Evolutionary conservation across 1,140 invertebrate genomes (phyloP).

Genomic region (Drosophila busckii): DNA sequence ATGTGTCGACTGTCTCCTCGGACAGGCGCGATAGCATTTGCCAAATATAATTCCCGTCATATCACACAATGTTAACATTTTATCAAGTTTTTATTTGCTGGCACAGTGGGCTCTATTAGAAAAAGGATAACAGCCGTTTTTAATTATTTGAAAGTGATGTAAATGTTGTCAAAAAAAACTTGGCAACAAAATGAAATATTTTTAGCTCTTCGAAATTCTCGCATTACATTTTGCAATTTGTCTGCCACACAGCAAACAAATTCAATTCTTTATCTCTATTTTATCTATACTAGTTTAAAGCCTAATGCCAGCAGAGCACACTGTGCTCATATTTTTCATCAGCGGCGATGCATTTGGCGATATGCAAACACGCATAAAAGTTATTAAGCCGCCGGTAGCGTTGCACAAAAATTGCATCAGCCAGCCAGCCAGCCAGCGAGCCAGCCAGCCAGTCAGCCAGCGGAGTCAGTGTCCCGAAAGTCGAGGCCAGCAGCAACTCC

Average conservation of each 20-base stretch:
- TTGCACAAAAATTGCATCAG: slow-evolving; percentile 58
- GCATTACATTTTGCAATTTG: slow-evolving; percentile 21
- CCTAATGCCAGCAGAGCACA: neutral
- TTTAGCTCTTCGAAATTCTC: slow-evolving; percentile 11
- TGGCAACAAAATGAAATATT: too few species aligned
- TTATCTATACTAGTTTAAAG: slow-evolving; percentile 7
- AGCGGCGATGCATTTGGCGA: slow-evolving; percentile 44
- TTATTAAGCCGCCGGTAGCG: slow-evolving; percentile 59
- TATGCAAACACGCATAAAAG: slow-evolving; percentile 74
- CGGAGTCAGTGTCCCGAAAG: too few species aligned
- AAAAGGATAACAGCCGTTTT: too few species aligned
- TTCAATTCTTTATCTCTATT: too few species aligned
- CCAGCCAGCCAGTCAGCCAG: too few species aligned
- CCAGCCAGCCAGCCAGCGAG: too few species aligned
- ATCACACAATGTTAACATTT: slow-evolving; percentile 22
- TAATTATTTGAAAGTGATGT: too few species aligned
- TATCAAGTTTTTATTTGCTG: slow-evolving; percentile 2
- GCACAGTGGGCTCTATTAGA: slow-evolving; percentile 12
- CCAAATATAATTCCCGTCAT: slow-evolving; percentile 25
- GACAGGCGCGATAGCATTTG: slow-evolving; percentile 7
- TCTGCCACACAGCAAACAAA: slow-evolving; percentile 5
- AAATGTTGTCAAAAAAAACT: too few species aligned
- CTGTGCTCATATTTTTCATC: slow-evolving; percentile 39
- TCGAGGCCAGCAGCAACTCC: neutral
- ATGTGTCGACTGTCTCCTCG: neutral